These are phyloP conservation scores for Eurypyga helias DNA, from an alignment of 2,113 vertebrate species.

Conservation along the genomic window DNA sequence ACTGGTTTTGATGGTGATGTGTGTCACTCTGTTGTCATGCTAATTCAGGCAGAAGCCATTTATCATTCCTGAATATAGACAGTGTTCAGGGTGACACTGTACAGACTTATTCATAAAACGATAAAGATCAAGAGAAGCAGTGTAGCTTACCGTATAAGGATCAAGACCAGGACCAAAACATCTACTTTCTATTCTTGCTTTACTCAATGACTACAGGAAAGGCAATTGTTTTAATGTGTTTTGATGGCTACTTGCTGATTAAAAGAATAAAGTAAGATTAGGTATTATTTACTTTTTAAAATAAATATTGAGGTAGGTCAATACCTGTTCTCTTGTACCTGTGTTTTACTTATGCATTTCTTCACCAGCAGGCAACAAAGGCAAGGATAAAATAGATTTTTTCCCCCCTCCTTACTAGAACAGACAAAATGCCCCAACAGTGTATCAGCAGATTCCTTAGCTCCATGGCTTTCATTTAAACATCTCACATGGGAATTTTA, in stretches of 20 bases:
- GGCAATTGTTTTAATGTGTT: neutral
- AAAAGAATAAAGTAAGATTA: neutral
- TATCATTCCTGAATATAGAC: conserved; percentile 22
- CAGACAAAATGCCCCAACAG: neutral
- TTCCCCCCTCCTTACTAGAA: neutral
- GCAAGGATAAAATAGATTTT: neutral
- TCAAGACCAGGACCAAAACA: neutral
- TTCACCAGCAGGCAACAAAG: neutral
- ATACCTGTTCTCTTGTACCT: neutral
- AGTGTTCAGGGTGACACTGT: neutral
- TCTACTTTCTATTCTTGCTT: neutral
- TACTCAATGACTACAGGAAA: neutral
- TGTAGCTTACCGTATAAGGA: neutral
- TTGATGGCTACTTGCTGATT: neutral
- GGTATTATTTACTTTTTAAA: neutral
- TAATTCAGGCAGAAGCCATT: conserved; percentile 25
- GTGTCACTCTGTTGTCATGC: neutral
- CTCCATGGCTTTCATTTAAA: conserved; percentile 41
- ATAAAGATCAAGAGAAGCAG: neutral
- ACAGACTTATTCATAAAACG: neutral
- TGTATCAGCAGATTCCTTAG: neutral
- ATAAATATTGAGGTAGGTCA: neutral
- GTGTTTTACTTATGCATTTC: neutral
- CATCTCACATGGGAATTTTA: conserved; percentile 24
- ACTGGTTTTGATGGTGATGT: neutral